Percentiles rank a stretch among this genome's conserved stretches.
Evolutionary conservation across 2,888 invertebrate genomes (phyloP).

Genomic region (Lamellibrachia columna): DNA sequence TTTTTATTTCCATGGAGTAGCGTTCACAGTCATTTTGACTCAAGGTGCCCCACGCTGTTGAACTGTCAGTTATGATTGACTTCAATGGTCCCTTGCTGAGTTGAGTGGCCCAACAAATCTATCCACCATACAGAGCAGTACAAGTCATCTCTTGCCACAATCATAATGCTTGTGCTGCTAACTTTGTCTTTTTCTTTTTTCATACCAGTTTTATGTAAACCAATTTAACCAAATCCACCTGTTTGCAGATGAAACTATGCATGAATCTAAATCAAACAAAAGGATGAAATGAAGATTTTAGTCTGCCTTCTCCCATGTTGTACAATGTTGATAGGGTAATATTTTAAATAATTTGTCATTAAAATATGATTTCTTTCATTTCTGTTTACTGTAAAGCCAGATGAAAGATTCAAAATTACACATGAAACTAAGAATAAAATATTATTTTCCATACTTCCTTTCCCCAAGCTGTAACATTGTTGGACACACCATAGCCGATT

Average conservation of each 20-base stretch:
- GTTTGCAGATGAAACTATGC: background rate
- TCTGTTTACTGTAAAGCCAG: background rate
- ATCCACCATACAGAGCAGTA: background rate
- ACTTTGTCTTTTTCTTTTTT: background rate
- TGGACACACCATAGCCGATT: too few species aligned
- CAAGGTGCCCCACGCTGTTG: background rate
- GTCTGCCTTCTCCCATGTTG: background rate
- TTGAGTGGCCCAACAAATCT: background rate
- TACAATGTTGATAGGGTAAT: background rate
- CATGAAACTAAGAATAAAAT: too few species aligned
- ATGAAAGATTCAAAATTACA: too few species aligned
- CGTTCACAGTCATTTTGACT: slow-evolving; percentile 2
- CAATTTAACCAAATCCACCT: background rate
- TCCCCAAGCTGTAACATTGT: too few species aligned
- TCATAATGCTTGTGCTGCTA: background rate
- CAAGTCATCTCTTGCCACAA: background rate
- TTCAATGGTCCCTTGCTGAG: background rate
- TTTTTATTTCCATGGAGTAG: background rate
- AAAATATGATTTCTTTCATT: background rate
- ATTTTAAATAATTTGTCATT: background rate
- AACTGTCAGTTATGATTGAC: background rate
- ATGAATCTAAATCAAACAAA: background rate
- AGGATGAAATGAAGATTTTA: background rate
- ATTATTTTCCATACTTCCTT: background rate
- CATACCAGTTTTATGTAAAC: background rate